Base-by-base conservation (phyloP, 2,797 vertebrate genomes). In the Pteropus rufus region DNA sequence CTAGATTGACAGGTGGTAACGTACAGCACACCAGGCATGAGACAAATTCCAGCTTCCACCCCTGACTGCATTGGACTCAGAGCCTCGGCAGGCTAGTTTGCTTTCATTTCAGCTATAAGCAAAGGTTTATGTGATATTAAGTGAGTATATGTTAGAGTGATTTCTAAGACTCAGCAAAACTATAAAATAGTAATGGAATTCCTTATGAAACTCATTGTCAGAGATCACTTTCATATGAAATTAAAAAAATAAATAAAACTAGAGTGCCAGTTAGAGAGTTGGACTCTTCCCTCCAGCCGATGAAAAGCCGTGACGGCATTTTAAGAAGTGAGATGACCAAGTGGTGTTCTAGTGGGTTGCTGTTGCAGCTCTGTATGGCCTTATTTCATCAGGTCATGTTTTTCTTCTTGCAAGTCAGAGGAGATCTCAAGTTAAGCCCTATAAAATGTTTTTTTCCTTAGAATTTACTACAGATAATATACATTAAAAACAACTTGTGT, bases 111-210 rank as follows among this genome's bases (percentile, higher is more conserved):
- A 82, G 62, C 26, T 69, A 31, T 34, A 93, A 58, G 2, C 14
- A 85, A 80, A 87, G 12, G 16, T 58, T 36, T 94, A 14, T 52
- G 8, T 54, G 14, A 56, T 84, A 70, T 15, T 44, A 69, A 60
- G 65, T 72, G 39, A 96, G 19, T 41, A 2, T 29, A 44, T 64
- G 41, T 31, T 19, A 88, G 95, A 93, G 15, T 15, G 21, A 7
- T 80, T 49, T 69, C 29, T 44, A 83, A 56, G 18, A 62, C 24
- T 73, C 65, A 70, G 89, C 10, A 77, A 90, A 82, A 94, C 39
- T 73, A 90, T 31, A 75, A 93, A 90, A 95, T 83, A 83, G 52
- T 39, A 56, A 72, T n/a, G 75, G 29, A 75, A 87, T 44, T 64
- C 64, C 41, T 58, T 69, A 76, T 52, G 84, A 73, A 70, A 81